These are phyloP conservation scores for Laspeyria flexula DNA, from an alignment of 2,888 invertebrate species.

Conservation along the genomic window DNA sequence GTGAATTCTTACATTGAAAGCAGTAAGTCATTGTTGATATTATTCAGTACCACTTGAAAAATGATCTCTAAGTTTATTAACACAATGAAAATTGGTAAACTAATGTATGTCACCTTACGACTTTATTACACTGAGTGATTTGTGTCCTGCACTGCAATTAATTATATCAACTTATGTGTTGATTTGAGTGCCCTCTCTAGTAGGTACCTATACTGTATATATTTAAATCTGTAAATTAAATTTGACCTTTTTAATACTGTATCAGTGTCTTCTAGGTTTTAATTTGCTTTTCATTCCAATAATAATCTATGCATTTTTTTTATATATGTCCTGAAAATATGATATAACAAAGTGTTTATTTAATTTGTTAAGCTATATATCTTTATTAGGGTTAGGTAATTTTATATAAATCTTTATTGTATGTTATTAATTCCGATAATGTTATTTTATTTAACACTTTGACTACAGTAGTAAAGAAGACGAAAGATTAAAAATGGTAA, in stretches of 20 bases:
- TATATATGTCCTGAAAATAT: slow-evolving; percentile 13
- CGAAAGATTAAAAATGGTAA: too few relatives aligned
- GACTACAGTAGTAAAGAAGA: too few relatives aligned
- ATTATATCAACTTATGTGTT: background rate
- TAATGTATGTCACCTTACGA: background rate
- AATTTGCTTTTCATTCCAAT: slow-evolving; percentile 14
- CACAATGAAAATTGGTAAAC: background rate
- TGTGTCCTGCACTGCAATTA: too few relatives aligned
- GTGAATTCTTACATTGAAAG: slow-evolving; percentile 12
- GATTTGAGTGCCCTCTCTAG: background rate
- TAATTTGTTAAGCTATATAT: slow-evolving; percentile 20
- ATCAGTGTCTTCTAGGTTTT: background rate
- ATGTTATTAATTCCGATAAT: slow-evolving; percentile 15
- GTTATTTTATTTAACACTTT: background rate
- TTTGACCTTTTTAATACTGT: too few relatives aligned
- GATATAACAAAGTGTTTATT: slow-evolving; percentile 12
- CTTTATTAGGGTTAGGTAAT: slow-evolving; percentile 31
- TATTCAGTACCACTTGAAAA: too few relatives aligned
- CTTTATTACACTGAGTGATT: too few relatives aligned
- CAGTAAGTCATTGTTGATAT: too few relatives aligned
- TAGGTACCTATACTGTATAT: too few relatives aligned
- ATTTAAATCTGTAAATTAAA: background rate
- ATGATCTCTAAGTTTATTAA: too few relatives aligned
- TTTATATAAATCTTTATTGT: slow-evolving; percentile 26
- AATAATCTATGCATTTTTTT: slow-evolving; percentile 16